These are phyloP conservation scores for Typhlomys cinereus DNA, from an alignment of 2,113 vertebrate species.

Conservation along the genomic window DNA sequence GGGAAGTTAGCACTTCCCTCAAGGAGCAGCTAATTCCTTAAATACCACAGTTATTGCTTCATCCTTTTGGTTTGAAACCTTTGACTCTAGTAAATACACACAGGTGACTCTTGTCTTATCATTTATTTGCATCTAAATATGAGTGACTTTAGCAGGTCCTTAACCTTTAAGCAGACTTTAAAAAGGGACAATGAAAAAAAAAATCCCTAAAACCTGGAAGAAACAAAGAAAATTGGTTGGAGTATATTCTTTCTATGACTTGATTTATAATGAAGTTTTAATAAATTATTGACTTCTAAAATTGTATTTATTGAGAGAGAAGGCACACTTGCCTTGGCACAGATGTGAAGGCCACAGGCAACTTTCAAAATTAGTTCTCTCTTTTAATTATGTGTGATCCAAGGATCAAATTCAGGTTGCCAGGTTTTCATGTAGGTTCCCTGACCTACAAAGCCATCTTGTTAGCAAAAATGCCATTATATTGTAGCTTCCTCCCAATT, in stretches of 20 bases:
- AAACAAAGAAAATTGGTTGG: accelerated
- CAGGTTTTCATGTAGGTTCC: no score
- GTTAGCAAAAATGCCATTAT: no score
- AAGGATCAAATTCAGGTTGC: no score
- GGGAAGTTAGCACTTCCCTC: not conserved
- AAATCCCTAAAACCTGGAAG: not conserved
- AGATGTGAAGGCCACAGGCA: no score
- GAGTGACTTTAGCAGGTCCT: constrained; percentile 1
- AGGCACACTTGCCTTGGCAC: no score
- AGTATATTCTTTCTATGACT: not conserved
- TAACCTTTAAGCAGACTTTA: not conserved
- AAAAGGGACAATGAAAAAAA: not conserved
- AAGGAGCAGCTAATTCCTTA: constrained; percentile 62
- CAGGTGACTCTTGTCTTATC: constrained; percentile 53
- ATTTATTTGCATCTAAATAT: constrained; percentile 57
- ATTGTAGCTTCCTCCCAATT: not conserved
- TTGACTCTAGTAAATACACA: constrained; percentile 39
- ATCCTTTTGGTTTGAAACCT: constrained; percentile 35
- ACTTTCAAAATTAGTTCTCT: no score
- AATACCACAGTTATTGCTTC: constrained; percentile 62
- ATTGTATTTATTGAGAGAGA: no score
- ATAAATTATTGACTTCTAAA: no score
- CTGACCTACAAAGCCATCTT: no score
- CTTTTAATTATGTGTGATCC: not conserved
- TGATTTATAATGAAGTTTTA: not conserved